Conservation (phyloP, 2,797 vertebrate genomes). For the Poecilia velifera region DNA sequence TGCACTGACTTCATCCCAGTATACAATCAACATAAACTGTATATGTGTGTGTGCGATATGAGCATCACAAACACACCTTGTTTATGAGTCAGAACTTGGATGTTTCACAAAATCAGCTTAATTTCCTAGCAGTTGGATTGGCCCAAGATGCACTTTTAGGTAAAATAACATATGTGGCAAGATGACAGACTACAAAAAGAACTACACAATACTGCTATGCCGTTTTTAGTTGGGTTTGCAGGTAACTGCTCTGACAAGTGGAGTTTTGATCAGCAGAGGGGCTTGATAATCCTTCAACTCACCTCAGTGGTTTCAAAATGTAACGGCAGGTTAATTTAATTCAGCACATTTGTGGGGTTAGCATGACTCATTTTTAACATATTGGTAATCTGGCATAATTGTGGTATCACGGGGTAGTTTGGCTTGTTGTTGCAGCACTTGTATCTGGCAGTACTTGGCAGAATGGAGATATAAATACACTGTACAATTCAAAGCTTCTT, state of each 20-base stretch:
- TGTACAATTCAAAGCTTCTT: constrained; percentile 3
- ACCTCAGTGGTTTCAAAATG: no score
- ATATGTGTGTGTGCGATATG: no score
- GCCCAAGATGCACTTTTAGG: no score
- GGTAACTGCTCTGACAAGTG: background rate
- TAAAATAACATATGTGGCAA: background rate
- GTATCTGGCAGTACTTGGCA: constrained; percentile 4
- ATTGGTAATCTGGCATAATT: constrained; percentile 2
- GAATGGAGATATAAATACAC: background rate
- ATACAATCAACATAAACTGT: background rate
- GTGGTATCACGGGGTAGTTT: background rate
- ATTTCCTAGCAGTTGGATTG: background rate
- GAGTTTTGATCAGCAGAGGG: background rate
- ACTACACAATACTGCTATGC: background rate
- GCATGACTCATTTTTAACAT: background rate
- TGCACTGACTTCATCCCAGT: background rate
- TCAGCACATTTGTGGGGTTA: background rate
- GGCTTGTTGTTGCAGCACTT: constrained; percentile 9
- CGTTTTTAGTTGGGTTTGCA: background rate
- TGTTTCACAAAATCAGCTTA: background rate
- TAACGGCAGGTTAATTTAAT: background rate
- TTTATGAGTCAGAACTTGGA: background rate
- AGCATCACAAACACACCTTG: no score
- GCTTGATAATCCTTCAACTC: no score
- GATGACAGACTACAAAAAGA: background rate